Base-by-base conservation (phyloP, 2,888 invertebrate genomes). In the Plebejus anna region DNA sequence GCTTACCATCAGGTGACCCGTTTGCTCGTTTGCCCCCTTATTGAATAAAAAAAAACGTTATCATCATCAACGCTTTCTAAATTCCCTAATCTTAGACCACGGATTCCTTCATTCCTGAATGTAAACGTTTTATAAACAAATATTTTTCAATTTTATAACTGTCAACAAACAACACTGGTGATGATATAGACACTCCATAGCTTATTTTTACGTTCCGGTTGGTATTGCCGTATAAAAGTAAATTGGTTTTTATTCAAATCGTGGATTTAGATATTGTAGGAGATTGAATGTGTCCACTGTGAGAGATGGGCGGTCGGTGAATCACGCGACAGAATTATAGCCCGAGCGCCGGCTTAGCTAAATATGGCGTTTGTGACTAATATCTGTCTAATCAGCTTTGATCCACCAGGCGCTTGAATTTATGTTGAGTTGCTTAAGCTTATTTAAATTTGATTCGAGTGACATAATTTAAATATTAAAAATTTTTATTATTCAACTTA, bases 211-310 rank as follows among this genome's bases (percentile, higher is more conserved):
- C 22, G 22, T 61, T 36, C 66, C 66, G 66, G 66, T 66, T 32
- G 13, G 11, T 9, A 66, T 32, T 36, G 66, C 13, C 13, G 32
- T 66, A 66, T 66, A 66, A 66, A 66, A 66, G 36, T 66, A 32
- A 66, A 66, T 36, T 66, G 66, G 66, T 66, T 66, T 66, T 66
- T 66, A 66, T 66, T 66, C 66, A 66, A 66, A 66, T 66, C 1
- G 66, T 5, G 66, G 66, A 66, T 32, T 66, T 66, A 32, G 13
- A 66, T 66, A 66, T 66, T 66, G 66, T 13, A 16, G 28, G 73
- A 55, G 16, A 73, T 73, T 73, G 73, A 55, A 73, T 73, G 47
- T 28, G 51, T 51, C 73, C 55, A 73, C 47, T 72, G 42, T 51
- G 70, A 51, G 11, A 11, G 72, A 47, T 42, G 47, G 72, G 47